These are phyloP conservation scores for Drosophila punjabiensis DNA, from an alignment of 1,140 invertebrate species.

Conservation along the genomic window DNA sequence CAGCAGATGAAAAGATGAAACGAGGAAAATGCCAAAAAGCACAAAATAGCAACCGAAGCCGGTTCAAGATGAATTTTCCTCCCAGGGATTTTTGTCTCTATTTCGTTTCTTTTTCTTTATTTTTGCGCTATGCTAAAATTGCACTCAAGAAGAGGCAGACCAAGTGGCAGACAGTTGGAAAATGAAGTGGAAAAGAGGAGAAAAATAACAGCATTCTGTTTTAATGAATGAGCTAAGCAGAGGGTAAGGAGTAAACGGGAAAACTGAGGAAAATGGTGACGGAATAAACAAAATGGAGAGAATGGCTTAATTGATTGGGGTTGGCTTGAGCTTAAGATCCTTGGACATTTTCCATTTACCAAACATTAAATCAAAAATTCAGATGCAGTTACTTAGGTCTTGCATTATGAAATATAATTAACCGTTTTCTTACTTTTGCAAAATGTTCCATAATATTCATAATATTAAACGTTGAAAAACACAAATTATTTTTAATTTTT, in stretches of 20 bases:
- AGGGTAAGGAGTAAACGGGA: neutral
- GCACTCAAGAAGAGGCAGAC: conserved; percentile 20
- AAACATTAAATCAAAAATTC: neutral
- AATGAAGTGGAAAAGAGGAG: conserved; percentile 22
- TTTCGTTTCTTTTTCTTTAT: too few relatives aligned
- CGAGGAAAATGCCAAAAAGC: conserved; percentile 20
- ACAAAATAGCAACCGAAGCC: conserved; percentile 47
- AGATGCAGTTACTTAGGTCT: neutral
- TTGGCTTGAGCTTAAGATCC: conserved; percentile 3
- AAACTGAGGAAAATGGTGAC: conserved; percentile 19
- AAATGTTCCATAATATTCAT: neutral
- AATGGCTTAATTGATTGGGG: conserved; percentile 33
- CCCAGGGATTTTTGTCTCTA: neutral
- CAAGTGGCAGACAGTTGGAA: conserved; percentile 31
- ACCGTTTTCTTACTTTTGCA: neutral
- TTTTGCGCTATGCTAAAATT: conserved; percentile 16
- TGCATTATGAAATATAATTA: neutral
- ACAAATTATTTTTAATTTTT: too few relatives aligned
- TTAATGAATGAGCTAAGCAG: conserved; percentile 27
- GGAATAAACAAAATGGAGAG: conserved; percentile 25
- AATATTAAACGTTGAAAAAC: neutral
- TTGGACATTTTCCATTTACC: neutral
- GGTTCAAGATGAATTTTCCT: conserved; percentile 40
- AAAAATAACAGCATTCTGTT: conserved; percentile 19
- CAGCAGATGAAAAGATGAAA: conserved; percentile 46